phyloP scores from a whole-genome alignment of 2,113 vertebrate genomes.

The Takifugu flavidus region DNA sequence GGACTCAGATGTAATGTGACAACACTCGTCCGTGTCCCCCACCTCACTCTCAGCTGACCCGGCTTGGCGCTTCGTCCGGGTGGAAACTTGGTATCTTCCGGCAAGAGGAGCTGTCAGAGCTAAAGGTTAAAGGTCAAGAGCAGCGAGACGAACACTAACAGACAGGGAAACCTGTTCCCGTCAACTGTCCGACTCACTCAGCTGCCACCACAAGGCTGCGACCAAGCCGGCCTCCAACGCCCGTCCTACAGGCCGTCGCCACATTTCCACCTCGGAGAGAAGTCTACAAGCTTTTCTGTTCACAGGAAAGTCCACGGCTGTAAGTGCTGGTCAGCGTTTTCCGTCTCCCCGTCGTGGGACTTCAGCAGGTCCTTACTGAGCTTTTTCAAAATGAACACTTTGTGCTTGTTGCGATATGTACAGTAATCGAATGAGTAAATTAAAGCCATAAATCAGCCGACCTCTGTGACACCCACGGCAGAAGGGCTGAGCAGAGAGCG shows the following conservation, averaged over 20 bases:
- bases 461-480: conserved; percentile 57
- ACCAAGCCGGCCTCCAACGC: conserved; percentile 9
- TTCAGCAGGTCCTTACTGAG: conserved; percentile 16
- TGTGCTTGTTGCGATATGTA: conserved; percentile 40
- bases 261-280: background rate
- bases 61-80: conserved; percentile 13
- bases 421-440: conserved; percentile 65
- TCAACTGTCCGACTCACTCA: conserved; percentile 18
- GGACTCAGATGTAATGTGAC: background rate
- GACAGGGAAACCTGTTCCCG: conserved; percentile 62
- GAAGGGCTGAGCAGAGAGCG: conserved; percentile 11
- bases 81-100: conserved; percentile 27
- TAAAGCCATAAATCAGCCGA: conserved; percentile 69
- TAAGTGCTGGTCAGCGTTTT: conserved; percentile 30
- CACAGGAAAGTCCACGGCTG: background rate
- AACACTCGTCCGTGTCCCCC: background rate
- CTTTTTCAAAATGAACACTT: conserved; percentile 46
- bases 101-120: conserved; percentile 52
- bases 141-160: conserved; percentile 64
- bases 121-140: conserved; percentile 67
- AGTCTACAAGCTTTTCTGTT: background rate
- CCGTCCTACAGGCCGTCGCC: background rate
- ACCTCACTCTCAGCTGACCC: background rate
- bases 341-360: conserved; percentile 16
- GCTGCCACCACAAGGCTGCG: conserved; percentile 33